These are phyloP conservation scores for Microcebus murinus DNA, from an alignment of 2,113 vertebrate species.

Conservation along the genomic window DNA sequence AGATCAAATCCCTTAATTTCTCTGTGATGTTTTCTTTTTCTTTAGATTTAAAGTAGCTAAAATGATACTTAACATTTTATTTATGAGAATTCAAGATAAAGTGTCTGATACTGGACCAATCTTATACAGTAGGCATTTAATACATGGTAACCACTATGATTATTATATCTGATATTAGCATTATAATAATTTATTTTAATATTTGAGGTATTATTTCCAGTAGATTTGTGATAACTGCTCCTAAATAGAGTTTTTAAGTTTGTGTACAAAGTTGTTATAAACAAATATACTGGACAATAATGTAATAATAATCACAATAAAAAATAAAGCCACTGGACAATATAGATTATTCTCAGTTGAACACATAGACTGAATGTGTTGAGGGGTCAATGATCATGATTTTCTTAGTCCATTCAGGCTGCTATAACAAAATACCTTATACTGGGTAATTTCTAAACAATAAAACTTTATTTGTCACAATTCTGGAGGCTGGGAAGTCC, in stretches of 20 bases:
- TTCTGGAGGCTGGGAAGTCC: too few relatives aligned
- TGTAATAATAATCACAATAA: not conserved
- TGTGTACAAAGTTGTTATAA: not conserved
- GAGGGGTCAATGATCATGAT: not conserved
- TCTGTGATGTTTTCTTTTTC: not conserved
- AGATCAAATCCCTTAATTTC: not conserved
- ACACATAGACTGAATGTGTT: not conserved
- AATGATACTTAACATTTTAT: not conserved
- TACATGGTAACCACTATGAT: not conserved
- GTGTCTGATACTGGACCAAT: not conserved
- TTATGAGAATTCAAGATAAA: conserved; percentile 3
- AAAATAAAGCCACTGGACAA: not conserved
- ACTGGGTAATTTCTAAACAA: not conserved
- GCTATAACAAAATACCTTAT: not conserved
- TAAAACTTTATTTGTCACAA: too few relatives aligned
- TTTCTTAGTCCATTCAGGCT: not conserved
- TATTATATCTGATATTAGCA: not conserved
- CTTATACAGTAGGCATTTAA: not conserved
- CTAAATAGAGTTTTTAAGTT: not conserved
- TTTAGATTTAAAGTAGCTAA: not conserved
- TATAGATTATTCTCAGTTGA: not conserved
- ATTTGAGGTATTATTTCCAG: not conserved
- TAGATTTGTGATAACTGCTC: not conserved
- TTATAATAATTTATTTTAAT: not conserved
- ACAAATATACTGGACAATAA: not conserved